Evolutionary conservation across 2,113 vertebrate genomes (phyloP).

Genomic region (Colius striatus): DNA sequence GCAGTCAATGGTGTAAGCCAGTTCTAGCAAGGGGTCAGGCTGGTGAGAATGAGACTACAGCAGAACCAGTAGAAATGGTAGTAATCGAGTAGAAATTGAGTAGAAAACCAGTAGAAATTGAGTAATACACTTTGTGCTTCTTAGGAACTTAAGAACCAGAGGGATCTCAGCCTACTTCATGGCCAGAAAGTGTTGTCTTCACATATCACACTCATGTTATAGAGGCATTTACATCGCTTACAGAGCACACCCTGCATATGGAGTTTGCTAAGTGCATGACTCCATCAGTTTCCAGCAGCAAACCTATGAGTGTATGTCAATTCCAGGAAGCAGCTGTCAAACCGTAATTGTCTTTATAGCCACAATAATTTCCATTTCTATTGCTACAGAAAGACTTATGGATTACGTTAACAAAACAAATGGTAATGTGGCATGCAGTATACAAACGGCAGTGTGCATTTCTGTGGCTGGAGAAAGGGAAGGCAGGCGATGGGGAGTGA

Average conservation of each 20-base stretch:
- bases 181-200: not conserved
- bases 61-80: not conserved
- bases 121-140: not conserved
- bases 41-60: not conserved
- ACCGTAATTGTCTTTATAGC: constrained; percentile 11
- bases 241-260: rapidly evolving
- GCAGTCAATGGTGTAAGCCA: not conserved
- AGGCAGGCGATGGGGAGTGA: not conserved
- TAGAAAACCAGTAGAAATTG: too few species aligned
- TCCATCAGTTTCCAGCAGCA: not conserved
- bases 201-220: not conserved
- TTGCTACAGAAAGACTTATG: not conserved
- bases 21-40: rapidly evolving
- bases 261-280: not conserved
- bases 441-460: not conserved
- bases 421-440: not conserved
- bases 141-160: not conserved
- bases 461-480: not conserved
- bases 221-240: not conserved
- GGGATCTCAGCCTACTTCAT: not conserved
- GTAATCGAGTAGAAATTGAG: too few species aligned
- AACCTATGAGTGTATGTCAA: not conserved
- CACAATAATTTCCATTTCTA: constrained; percentile 1
- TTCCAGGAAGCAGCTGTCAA: not conserved
- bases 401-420: not conserved